Conservation (phyloP, 2,797 vertebrate genomes). For the Siniperca undulata region DNA sequence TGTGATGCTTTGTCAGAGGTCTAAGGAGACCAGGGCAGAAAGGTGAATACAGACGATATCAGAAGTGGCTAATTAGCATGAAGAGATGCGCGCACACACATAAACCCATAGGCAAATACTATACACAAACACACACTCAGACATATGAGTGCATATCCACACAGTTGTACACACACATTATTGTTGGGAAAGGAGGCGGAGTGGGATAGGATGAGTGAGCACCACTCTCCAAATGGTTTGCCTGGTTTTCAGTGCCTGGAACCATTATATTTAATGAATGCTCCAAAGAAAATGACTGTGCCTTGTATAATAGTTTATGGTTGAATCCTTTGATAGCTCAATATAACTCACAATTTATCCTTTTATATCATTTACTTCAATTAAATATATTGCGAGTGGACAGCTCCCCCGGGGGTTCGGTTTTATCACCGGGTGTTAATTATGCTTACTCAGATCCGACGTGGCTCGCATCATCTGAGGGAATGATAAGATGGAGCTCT, state of each 20-base stretch:
- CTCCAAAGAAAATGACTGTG: constrained; percentile 64
- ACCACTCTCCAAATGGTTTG: constrained; percentile 11
- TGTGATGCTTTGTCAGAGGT: constrained; percentile 69
- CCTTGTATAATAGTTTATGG: constrained; percentile 73
- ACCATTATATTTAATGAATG: constrained; percentile 75
- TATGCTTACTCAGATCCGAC: constrained; percentile 74
- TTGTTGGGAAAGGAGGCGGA: constrained; percentile 6
- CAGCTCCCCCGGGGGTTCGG: constrained; percentile 70
- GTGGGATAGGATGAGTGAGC: constrained; percentile 18
- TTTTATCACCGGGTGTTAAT: constrained; percentile 80
- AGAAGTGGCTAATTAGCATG: constrained; percentile 72
- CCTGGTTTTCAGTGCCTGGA: constrained; percentile 49
- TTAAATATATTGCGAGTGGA: constrained; percentile 85
- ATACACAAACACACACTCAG: constrained; percentile 20
- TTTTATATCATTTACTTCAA: constrained; percentile 83
- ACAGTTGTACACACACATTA: constrained; percentile 17
- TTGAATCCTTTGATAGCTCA: constrained; percentile 64
- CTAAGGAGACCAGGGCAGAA: constrained; percentile 56
- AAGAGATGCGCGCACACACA: constrained; percentile 30
- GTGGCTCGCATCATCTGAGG: constrained; percentile 47
- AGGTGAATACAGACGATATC: constrained; percentile 60
- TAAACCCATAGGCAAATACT: neutral
- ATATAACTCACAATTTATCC: constrained; percentile 78
- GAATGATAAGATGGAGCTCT: constrained; percentile 59
- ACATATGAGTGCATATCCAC: constrained; percentile 29